Percentiles rank a stretch among this genome's conserved stretches.
These are phyloP conservation scores for Chromis chromis DNA, from an alignment of 2,797 vertebrate species.

Conservation along the genomic window DNA sequence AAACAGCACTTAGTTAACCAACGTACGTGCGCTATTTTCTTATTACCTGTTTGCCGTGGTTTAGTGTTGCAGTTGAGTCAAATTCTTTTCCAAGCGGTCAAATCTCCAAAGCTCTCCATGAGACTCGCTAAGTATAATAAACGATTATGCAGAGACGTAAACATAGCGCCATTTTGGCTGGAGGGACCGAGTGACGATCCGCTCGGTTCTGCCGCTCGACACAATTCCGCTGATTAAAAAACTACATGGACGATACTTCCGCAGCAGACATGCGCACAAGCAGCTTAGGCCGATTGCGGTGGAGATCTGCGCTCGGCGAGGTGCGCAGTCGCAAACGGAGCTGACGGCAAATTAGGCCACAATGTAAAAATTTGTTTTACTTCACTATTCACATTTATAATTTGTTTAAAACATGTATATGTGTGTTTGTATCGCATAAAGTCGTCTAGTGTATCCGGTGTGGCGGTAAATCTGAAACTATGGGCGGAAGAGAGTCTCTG, in stretches of 20 bases:
- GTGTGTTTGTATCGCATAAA: fast-evolving
- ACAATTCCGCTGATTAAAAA: constrained; percentile 5
- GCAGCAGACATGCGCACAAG: fast-evolving
- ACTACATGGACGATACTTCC: constrained; percentile 16
- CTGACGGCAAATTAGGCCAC: fast-evolving
- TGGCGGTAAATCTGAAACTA: not conserved
- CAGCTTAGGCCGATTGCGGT: fast-evolving
- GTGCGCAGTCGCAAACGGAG: not conserved
- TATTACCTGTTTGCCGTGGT: constrained; percentile 43
- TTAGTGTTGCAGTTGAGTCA: not conserved
- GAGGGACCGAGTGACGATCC: constrained; percentile 34
- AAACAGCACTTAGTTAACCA: constrained; percentile 1
- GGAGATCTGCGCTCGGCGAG: constrained; percentile 44
- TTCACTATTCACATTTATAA: fast-evolving
- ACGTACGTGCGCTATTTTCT: constrained; percentile 4
- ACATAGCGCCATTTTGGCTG: constrained; percentile 84
- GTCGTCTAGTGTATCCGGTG: fast-evolving
- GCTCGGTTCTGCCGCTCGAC: not conserved
- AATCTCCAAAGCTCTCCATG: constrained; percentile 54
- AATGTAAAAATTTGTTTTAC: not conserved
- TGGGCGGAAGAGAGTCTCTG: too few relatives aligned
- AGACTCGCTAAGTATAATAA: constrained; percentile 54
- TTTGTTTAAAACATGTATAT: fast-evolving
- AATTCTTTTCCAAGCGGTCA: constrained; percentile 22
- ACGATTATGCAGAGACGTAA: constrained; percentile 68